Evolutionary conservation across 2,797 vertebrate species (phyloP).

Genomic region (Pogonophryne albipinna): DNA sequence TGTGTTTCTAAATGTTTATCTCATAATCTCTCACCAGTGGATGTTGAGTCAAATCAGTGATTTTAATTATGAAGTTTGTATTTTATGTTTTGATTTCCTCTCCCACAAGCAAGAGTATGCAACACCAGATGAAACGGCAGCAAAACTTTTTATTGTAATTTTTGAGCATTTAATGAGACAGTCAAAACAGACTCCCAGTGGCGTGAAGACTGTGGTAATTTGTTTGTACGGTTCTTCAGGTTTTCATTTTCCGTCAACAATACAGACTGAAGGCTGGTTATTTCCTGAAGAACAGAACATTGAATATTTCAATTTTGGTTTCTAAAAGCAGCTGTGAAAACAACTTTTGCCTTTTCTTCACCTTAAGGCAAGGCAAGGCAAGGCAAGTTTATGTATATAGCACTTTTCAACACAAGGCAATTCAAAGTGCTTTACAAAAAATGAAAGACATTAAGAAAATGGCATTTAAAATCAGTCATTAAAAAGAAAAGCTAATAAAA

Average conservation of each 20-base stretch:
- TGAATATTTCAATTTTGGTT: background rate
- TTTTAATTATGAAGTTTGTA: background rate
- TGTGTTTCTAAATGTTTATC: background rate
- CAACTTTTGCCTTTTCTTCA: no score
- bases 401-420: no score
- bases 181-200: constrained; percentile 3
- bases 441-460: no score
- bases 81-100: constrained; percentile 11
- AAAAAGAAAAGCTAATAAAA: no score
- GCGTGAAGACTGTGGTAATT: background rate
- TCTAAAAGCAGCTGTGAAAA: background rate
- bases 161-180: background rate
- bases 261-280: background rate
- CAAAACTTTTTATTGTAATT: background rate
- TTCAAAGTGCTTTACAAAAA: no score
- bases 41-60: constrained; percentile 7
- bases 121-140: background rate
- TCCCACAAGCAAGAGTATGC: background rate
- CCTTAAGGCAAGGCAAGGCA: no score
- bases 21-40: background rate
- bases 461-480: no score
- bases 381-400: no score
- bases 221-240: constrained; percentile 11
- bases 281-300: background rate
- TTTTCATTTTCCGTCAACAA: constrained; percentile 8